Base-by-base conservation (phyloP, 2,113 vertebrate genomes). In the Centropristis striata region DNA sequence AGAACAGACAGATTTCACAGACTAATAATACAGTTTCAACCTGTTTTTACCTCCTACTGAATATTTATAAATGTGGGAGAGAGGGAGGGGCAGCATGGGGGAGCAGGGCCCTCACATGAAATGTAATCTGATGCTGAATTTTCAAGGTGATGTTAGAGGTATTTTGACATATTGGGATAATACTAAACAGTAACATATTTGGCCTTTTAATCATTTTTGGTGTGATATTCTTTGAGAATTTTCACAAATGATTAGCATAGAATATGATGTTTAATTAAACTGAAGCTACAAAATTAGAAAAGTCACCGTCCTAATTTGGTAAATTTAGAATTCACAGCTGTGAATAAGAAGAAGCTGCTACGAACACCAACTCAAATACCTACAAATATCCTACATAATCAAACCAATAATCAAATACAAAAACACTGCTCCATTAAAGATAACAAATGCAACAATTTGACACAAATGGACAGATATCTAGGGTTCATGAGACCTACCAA, bases 1-100 rank as follows among this genome's bases (percentile, higher is more conserved):
- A 51, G 36, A 16, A 14, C 18, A 58, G 59, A 55, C 27, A 36
- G 12, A 63, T 78, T 44, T 69, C 18, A 60, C 12, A 21, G 39
- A 49, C 28, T 23, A 71, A 78, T 76, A 51, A 71, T 21, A 61
- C 21, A 12, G 10, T 28, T 71, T 59, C 25, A 59, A 27, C n/a
- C 11, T 53, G 58, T 66, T 78, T 44, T 51, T 25, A 3, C 64
- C 70, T 50, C 32, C 47, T 12, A 41, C 60, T 78, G 49, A 49
- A 50, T 63, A 10, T 23, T 21, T 23, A 13, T 5, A 9, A 60
- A 60, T 12, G 36, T 2, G 10, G 8, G 28, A 44, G 20, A 46
- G 21, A 55, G 27, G 15, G 16, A 44, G 60, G 47, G 39, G 36
- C 37, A 27, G 46, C 28, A 41, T 21, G 10, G 53, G 25, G 23